Conservation (phyloP, 2,113 vertebrate species). For the Oxygymnocypris stewartii region DNA sequence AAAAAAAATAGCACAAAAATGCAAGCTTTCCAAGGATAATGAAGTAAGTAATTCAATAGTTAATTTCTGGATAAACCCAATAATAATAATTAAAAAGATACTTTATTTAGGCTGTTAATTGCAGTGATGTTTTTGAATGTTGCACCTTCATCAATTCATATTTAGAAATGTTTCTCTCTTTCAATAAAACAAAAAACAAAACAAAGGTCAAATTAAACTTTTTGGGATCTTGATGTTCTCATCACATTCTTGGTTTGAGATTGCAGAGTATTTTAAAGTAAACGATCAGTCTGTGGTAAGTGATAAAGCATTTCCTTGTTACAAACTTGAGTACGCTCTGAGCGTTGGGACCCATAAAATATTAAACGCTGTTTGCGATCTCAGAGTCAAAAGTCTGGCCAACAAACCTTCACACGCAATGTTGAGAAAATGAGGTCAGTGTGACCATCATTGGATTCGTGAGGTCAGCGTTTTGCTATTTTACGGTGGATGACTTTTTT, state of each 20-base stretch:
- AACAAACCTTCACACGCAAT: conserved; percentile 74
- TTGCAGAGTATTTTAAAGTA: conserved; percentile 56
- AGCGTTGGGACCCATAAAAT: conserved; percentile 69
- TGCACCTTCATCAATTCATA: background rate
- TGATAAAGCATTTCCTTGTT: conserved; percentile 63
- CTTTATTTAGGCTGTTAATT: background rate
- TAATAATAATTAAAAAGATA: background rate
- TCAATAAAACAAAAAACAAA: background rate
- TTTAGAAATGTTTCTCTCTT: background rate
- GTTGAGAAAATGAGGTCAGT: conserved; percentile 74
- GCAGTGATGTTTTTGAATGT: background rate
- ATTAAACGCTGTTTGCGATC: conserved; percentile 74
- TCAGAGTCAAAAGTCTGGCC: conserved; percentile 61
- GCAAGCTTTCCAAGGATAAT: background rate
- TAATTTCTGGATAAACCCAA: background rate
- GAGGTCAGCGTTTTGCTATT: conserved; percentile 48
- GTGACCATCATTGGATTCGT: conserved; percentile 55
- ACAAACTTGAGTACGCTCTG: conserved; percentile 57
- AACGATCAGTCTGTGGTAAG: conserved; percentile 51
- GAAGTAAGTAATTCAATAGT: background rate
- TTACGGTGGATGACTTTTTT: conserved; percentile 6
- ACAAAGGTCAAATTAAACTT: background rate
- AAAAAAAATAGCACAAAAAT: background rate
- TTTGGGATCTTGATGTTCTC: conserved; percentile 6
- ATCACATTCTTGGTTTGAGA: conserved; percentile 62